These are phyloP conservation scores for Trematocara zebra DNA, from an alignment of 2,113 vertebrate genomes.

Conservation along the genomic window DNA sequence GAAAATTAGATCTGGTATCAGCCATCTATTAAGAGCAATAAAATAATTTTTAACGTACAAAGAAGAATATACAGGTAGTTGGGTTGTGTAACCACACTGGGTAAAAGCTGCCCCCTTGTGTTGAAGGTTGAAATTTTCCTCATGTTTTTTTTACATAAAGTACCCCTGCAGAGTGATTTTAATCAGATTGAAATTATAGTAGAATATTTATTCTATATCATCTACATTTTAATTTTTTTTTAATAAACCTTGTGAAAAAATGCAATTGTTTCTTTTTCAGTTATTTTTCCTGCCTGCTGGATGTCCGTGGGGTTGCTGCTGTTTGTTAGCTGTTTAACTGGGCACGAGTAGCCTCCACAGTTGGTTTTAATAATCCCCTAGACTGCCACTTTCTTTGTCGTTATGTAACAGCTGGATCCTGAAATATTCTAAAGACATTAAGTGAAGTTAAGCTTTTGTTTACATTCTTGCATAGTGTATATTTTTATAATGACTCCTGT, in stretches of 20 bases:
- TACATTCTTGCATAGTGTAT: not conserved
- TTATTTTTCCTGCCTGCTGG: not conserved
- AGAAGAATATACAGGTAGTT: not conserved
- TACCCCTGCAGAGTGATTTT: not conserved
- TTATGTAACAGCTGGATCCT: not conserved
- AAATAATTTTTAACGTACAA: not conserved
- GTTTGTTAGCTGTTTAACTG: not conserved
- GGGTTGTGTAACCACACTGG: not conserved
- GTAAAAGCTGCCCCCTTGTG: not conserved
- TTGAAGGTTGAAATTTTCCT: not conserved
- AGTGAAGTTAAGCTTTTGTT: not conserved
- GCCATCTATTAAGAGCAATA: not conserved
- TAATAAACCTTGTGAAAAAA: not conserved
- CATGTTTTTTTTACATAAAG: not conserved
- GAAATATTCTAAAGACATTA: not conserved
- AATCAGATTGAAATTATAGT: not conserved
- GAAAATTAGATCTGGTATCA: not conserved
- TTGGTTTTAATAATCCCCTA: not conserved
- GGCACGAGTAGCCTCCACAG: not conserved
- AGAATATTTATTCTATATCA: not conserved
- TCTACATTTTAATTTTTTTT: not conserved
- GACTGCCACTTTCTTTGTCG: not conserved
- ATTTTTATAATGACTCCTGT: not conserved
- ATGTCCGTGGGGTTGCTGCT: not conserved
- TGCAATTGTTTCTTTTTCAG: not conserved